phyloP scores from a whole-genome alignment of 2,113 vertebrate genomes.

The Apteryx owenii region DNA sequence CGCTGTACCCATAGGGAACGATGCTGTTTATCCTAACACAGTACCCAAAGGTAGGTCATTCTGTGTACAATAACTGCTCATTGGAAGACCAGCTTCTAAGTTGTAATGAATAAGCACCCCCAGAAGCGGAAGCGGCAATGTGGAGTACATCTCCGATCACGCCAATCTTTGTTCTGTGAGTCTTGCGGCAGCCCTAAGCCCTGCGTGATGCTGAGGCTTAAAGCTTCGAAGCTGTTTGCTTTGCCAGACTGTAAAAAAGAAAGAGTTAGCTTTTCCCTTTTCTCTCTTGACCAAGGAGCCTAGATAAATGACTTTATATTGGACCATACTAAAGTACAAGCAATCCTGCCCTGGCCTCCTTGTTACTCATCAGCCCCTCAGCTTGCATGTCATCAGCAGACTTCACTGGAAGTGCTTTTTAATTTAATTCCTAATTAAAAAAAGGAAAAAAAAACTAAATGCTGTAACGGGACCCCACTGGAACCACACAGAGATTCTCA shows the following conservation, averaged over 20 bases:
- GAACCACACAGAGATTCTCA: not conserved
- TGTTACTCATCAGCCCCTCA: not conserved
- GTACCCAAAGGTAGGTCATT: not conserved
- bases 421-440: not conserved
- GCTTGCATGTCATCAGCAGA: rapidly evolving
- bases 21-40: not conserved
- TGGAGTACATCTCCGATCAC: not conserved
- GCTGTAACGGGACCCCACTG: not conserved
- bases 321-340: not conserved
- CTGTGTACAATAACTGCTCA: not conserved
- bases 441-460: not conserved
- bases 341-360: not conserved
- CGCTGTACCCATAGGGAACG: not conserved
- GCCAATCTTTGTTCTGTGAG: not conserved
- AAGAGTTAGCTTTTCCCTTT: not conserved
- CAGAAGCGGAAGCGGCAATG: not conserved
- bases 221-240: not conserved
- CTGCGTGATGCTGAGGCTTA: not conserved
- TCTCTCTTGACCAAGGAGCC: not conserved
- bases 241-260: not conserved
- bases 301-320: not conserved
- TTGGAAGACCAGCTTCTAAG: not conserved
- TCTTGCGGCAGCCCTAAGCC: not conserved
- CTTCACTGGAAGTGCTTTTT: not conserved
- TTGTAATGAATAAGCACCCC: not conserved